Percentiles rank a stretch among this genome's conserved stretches.
Evolutionary conservation across 1,140 invertebrate genomes (phyloP).

Genomic region (Lanistes nyassanus): DNA sequence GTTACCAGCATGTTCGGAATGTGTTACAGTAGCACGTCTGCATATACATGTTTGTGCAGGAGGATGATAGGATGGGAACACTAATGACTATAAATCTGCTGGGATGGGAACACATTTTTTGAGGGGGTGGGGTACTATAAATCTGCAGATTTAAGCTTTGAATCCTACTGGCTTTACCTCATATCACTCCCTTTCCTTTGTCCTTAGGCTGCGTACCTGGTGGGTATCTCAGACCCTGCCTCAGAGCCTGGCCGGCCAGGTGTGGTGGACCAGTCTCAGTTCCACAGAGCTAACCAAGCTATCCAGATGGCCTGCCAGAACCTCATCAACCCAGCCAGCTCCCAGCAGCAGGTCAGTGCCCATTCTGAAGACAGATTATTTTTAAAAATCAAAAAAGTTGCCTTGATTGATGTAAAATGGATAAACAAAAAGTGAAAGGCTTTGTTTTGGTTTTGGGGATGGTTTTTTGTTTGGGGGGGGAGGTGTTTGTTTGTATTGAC

Average conservation of each 20-base stretch:
- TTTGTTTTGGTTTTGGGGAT: neutral
- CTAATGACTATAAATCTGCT: no score
- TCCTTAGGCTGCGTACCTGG: constrained; percentile 88
- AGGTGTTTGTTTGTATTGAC: no score
- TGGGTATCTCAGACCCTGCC: constrained; percentile 90
- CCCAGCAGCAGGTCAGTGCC: constrained; percentile 78
- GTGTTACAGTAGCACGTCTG: neutral
- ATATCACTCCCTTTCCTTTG: no score
- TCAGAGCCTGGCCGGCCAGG: constrained; percentile 91
- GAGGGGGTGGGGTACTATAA: no score
- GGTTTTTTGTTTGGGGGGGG: neutral
- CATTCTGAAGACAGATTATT: neutral
- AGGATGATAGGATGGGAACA: neutral
- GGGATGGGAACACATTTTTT: no score
- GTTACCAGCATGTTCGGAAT: no score
- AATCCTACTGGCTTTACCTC: no score
- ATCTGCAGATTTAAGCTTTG: no score
- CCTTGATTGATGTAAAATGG: no score
- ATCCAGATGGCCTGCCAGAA: constrained; percentile 89
- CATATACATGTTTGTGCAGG: neutral
- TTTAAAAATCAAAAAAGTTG: neutral
- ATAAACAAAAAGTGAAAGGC: no score
- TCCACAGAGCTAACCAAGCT: constrained; percentile 86
- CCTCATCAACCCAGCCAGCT: constrained; percentile 79
- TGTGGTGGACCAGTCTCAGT: constrained; percentile 90